These are phyloP conservation scores for Theocolax elegans DNA, from an alignment of 1,140 invertebrate genomes.

Conservation along the genomic window DNA sequence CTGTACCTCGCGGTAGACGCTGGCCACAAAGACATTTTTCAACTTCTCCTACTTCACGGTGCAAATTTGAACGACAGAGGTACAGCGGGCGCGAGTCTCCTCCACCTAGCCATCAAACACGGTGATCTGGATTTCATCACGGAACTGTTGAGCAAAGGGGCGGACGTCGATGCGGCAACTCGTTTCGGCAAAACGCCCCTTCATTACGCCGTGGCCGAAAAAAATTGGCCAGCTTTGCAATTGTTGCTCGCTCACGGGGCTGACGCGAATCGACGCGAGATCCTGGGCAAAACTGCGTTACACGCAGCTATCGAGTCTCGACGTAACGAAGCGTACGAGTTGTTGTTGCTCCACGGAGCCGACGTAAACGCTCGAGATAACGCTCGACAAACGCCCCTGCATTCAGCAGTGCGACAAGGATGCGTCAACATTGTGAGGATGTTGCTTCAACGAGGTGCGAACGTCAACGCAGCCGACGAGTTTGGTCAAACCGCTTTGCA, in stretches of 20 bases:
- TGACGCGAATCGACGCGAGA: slow-evolving; percentile 1
- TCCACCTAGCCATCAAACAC: slow-evolving; percentile 11
- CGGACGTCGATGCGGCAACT: not conserved
- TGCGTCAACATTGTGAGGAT: not conserved
- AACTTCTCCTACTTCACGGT: slow-evolving; percentile 4
- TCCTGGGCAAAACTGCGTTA: slow-evolving; percentile 15
- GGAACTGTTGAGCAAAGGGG: not conserved
- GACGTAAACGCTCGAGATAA: slow-evolving; percentile 6
- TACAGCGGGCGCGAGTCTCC: not conserved
- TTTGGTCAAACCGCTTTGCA: not conserved
- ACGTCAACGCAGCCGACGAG: not conserved
- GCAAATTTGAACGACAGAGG: not conserved
- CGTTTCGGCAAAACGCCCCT: not conserved
- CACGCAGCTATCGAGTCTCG: slow-evolving; percentile 16
- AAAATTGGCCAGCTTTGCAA: not conserved
- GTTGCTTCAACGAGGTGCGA: not conserved
- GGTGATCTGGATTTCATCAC: not conserved
- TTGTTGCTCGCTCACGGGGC: slow-evolving; percentile 1
- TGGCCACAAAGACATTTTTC: not conserved
- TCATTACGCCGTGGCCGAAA: not conserved
- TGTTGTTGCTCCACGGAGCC: not conserved
- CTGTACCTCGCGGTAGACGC: slow-evolving; percentile 4
- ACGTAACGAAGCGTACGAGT: not conserved
- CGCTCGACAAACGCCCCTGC: not conserved
- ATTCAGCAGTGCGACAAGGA: not conserved